Base-by-base conservation (phyloP, 2,797 vertebrate genomes). In the Hemibagrus guttatus region DNA sequence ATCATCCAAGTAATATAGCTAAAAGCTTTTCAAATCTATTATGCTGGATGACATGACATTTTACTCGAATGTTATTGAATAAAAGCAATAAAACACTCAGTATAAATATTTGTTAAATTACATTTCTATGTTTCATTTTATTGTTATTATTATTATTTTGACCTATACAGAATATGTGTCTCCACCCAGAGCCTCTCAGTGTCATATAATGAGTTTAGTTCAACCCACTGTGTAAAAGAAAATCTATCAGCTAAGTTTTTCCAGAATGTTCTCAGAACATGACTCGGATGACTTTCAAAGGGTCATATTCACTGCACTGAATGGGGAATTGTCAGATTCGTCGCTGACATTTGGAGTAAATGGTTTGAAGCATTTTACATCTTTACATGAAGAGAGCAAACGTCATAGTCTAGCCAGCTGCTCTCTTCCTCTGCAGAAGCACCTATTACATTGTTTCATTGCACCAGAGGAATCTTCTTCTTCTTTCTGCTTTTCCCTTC, bases 381-480 rank as follows among this genome's bases (percentile, higher is more conserved):
- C 92, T 93, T 91, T 90, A 89, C 91, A 93, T 92, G 92, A 93
- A 92, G 91, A 93, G 92, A 92, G 92, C 92, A 92, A 93, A 95
- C 94, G 92, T 92, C 93, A 93, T 91, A 91, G 92, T 86, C 49
- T 64, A 21, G 21, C 72, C 85, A 80, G 90, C 79, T 58, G n/a
- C 80, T 52, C 52, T 26, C 54, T 72, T 85, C 81, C 78, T 63
- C 68, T 76, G 54, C 69, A 79, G 74, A 90, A 92, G 92, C 92
- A 92, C 93, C 92, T 92, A 92, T 87, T 80, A 94, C 78, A 63
- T 63, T 81, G 78, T 81, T 81, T 81, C 58, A 63, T 23, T 81
- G 58, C 58, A 63, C 64, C 31, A 74, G 85, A 69, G 13, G 28
- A 39, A 39, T n/a, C n/a, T n/a, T n/a, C n/a, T n/a, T n/a, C n/a